These are phyloP conservation scores for Ypsolopha sequella DNA, from an alignment of 2,888 invertebrate genomes.

Conservation along the genomic window DNA sequence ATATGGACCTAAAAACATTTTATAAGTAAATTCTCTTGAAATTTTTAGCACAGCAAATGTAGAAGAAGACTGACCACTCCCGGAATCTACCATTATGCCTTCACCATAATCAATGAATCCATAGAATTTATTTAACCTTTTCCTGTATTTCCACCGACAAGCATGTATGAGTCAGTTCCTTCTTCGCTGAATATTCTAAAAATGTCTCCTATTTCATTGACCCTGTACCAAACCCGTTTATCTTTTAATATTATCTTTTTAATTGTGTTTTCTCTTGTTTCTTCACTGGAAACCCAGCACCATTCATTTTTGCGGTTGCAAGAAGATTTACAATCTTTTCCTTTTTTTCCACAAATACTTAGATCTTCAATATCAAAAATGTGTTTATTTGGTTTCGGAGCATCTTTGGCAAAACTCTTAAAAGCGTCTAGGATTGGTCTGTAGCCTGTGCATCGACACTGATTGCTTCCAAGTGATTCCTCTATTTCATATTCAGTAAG, in stretches of 20 bases:
- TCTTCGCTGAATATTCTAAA: slow-evolving; percentile 37
- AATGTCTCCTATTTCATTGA: slow-evolving; percentile 42
- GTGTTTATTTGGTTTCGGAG: slow-evolving; percentile 18
- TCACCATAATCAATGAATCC: too few relatives aligned
- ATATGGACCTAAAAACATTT: slow-evolving; percentile 20
- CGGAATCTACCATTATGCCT: too few relatives aligned
- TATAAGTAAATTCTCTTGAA: too few relatives aligned
- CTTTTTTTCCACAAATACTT: slow-evolving; percentile 20
- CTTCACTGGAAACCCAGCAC: slow-evolving; percentile 7
- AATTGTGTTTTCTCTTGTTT: neutral
- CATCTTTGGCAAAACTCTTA: slow-evolving; percentile 62
- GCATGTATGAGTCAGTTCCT: slow-evolving; percentile 42
- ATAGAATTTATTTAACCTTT: slow-evolving; percentile 49
- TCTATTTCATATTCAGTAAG: slow-evolving; percentile 71
- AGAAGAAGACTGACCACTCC: too few relatives aligned
- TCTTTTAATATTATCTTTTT: slow-evolving; percentile 10
- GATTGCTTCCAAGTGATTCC: slow-evolving; percentile 73
- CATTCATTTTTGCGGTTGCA: slow-evolving; percentile 14
- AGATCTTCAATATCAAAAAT: slow-evolving; percentile 13
- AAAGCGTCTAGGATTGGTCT: slow-evolving; percentile 69
- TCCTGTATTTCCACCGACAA: slow-evolving; percentile 77
- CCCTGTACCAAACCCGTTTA: slow-evolving; percentile 46
- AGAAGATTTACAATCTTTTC: slow-evolving; percentile 7
- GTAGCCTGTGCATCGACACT: slow-evolving; percentile 76
- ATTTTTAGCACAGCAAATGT: too few relatives aligned